Base-by-base conservation (phyloP, 2,797 vertebrate species). In the Alectoris magna region DNA sequence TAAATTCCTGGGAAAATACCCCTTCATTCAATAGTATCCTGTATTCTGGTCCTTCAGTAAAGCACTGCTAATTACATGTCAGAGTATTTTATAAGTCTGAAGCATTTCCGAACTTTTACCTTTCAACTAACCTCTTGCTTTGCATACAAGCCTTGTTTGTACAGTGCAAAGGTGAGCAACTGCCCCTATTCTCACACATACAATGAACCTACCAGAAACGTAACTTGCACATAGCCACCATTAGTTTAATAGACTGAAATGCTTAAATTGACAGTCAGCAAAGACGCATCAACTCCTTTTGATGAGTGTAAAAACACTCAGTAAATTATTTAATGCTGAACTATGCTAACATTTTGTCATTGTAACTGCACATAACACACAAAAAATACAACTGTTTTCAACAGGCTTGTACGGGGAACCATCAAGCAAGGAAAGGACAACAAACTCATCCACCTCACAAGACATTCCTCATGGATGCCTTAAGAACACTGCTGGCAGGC, bases 121-220 rank as follows among this genome's bases (percentile, higher is more conserved):
- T 85, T 89, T 49, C 58, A 36, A 66, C 58, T 58, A n/a, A 60
- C 60, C 29, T 59, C 31, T 43, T 24, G 29, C 38, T 60, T 31
- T 6, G 29, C 46, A 21, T 6, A 69, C 11, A 26, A 4, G 1
- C 29, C 38, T 80, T n/a, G 16, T 39, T 78, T 0, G 0, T 15
- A 11, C 63, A 72, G 88, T 84, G 63, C 93, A 94, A 95, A 96
- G 92, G 91, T 95, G 81, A 95, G 14, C 76, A 84, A 75, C 51
- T 8, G 43, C 55, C 59, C 51, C 62, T 21, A 55, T 13, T 58
- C 67, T 18, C 60, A 21, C 2, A 5, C 9, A 39, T 26, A 29
- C 63, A n/a, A 22, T 31, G 38, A 90, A 74, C 21, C 8, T 1
- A 56, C 9, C 29, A 63, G 26, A 81, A 87, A 67, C 41, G 55